These are phyloP conservation scores for Spongilla lacustris DNA, from an alignment of 37 sponge, comb jelly and placozoan genomes.

Conservation along the genomic window DNA sequence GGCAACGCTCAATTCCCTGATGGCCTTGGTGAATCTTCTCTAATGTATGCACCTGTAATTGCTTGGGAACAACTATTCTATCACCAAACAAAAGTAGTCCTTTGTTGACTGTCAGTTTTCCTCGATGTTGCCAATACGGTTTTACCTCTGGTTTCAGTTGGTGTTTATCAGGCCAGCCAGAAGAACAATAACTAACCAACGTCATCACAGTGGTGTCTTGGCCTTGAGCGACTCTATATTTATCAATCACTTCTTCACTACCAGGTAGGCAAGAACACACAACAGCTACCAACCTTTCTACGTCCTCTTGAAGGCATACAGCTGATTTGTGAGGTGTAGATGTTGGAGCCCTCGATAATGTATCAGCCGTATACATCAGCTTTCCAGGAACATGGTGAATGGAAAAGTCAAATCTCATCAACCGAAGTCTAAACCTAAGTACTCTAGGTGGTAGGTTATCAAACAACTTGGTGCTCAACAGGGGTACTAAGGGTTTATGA, in stretches of 20 bases:
- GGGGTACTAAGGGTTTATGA: conserved; percentile 62
- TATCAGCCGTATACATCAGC: conserved; percentile 39
- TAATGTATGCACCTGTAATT: conserved; percentile 8
- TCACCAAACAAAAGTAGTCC: conserved; percentile 16
- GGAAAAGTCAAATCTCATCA: conserved; percentile 25
- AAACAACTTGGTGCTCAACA: conserved; percentile 17
- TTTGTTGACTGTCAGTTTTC: conserved; percentile 8
- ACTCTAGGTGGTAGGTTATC: conserved; percentile 49
- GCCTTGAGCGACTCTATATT: conserved; percentile 7
- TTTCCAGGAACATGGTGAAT: conserved; percentile 55
- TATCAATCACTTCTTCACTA: not conserved
- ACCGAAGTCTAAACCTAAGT: conserved; percentile 21
- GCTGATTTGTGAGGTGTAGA: not conserved
- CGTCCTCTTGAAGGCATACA: not conserved
- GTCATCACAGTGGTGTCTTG: conserved; percentile 18
- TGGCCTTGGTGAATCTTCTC: conserved; percentile 30
- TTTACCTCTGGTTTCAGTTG: not conserved
- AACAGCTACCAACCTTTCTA: conserved; percentile 4
- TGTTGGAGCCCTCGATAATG: conserved; percentile 24
- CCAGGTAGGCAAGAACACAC: conserved; percentile 8
- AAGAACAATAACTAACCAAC: not conserved
- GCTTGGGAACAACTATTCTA: conserved; percentile 15
- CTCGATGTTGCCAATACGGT: conserved; percentile 24
- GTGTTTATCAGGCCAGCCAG: conserved; percentile 14
- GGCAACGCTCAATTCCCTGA: conserved; percentile 20